These are phyloP conservation scores for Hetaerina americana DNA, from an alignment of 1,140 invertebrate species.

Conservation along the genomic window DNA sequence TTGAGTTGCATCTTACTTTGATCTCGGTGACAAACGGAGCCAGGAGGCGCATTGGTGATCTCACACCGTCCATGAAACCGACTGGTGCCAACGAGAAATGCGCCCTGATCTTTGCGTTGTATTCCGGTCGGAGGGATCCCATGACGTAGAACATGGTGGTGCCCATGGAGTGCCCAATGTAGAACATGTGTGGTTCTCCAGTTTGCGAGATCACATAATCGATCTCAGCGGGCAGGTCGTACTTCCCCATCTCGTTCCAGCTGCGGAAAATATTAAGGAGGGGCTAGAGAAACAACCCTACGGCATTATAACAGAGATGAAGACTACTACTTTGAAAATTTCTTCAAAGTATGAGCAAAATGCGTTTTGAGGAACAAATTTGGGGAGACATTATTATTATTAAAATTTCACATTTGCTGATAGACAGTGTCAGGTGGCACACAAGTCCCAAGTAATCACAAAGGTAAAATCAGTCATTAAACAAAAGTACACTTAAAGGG, in stretches of 20 bases:
- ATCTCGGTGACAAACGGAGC: slow-evolving; percentile 24
- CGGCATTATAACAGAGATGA: too few relatives aligned
- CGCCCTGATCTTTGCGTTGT: slow-evolving; percentile 39
- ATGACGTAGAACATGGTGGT: slow-evolving; percentile 39
- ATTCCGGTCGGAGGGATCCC: slow-evolving; percentile 36
- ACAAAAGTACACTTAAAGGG: too few relatives aligned
- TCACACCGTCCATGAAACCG: slow-evolving; percentile 42
- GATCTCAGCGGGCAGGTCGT: slow-evolving; percentile 47
- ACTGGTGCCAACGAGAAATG: slow-evolving; percentile 55
- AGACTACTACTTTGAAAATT: too few relatives aligned
- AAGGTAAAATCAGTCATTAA: too few relatives aligned
- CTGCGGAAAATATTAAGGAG: too few relatives aligned
- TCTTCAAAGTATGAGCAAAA: too few relatives aligned
- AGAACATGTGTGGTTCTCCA: slow-evolving; percentile 32
- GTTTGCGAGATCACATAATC: slow-evolving; percentile 43
- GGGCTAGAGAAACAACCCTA: too few relatives aligned
- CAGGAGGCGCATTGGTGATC: slow-evolving; percentile 24
- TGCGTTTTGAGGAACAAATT: too few relatives aligned
- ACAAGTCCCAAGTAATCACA: too few relatives aligned
- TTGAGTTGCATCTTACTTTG: slow-evolving; percentile 13
- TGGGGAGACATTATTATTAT: too few relatives aligned
- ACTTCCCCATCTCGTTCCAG: slow-evolving; percentile 50
- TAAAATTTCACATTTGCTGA: too few relatives aligned
- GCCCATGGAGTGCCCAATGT: slow-evolving; percentile 50
- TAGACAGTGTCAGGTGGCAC: too few relatives aligned